Evolutionary conservation across 2,113 vertebrate genomes (phyloP).

Genomic region (Melanotaenia duboulayi): DNA sequence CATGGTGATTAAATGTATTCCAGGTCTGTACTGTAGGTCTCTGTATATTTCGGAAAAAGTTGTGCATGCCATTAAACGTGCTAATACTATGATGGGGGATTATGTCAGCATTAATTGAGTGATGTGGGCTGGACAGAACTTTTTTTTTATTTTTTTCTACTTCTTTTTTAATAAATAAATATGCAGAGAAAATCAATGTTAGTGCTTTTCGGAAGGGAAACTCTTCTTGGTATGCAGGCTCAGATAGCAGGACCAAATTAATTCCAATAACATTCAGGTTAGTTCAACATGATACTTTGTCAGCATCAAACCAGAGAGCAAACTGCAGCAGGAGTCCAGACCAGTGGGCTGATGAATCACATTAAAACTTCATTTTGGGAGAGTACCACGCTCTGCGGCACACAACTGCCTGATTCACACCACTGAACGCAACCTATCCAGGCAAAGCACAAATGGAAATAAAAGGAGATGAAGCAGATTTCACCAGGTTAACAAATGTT

Average conservation of each 20-base stretch:
- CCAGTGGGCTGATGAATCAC: slow-evolving; percentile 9
- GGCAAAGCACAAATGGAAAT: neutral
- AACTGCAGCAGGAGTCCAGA: neutral
- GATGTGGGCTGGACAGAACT: slow-evolving; percentile 35
- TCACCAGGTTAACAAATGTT: too few species aligned
- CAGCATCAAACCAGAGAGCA: slow-evolving; percentile 30
- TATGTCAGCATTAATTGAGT: neutral
- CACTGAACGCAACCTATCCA: neutral
- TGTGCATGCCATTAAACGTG: too few species aligned
- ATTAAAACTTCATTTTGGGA: slow-evolving; percentile 21
- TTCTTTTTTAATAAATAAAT: slow-evolving; percentile 5
- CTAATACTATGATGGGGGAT: neutral
- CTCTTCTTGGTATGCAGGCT: neutral
- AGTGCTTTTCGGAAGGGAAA: neutral
- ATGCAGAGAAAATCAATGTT: neutral
- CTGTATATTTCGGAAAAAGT: too few species aligned
- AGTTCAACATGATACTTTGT: slow-evolving; percentile 16
- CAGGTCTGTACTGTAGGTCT: too few species aligned
- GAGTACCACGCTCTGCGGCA: neutral
- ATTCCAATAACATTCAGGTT: slow-evolving; percentile 6
- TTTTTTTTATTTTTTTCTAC: neutral
- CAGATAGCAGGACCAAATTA: neutral
- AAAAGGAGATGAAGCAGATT: neutral
- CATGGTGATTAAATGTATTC: too few species aligned
- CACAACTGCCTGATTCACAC: neutral